Evolutionary conservation across 1,140 invertebrate species (phyloP).

Genomic region (Probaryconus sp.): DNA sequence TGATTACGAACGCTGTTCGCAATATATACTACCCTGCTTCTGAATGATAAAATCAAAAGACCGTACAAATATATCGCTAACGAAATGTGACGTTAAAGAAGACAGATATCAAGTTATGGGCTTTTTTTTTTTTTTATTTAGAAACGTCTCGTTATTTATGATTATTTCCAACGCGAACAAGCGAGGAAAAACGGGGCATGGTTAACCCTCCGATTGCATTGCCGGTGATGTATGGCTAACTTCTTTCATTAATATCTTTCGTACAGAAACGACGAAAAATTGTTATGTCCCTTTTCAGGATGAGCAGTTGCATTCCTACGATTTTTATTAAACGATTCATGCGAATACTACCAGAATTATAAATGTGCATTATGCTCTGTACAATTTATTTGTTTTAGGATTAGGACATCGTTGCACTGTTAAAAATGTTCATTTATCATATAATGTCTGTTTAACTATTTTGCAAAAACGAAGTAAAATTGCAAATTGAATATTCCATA

Average conservation of each 20-base stretch:
- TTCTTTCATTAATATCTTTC: constrained; percentile 48
- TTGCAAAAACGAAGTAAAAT: no score
- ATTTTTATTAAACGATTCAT: constrained; percentile 15
- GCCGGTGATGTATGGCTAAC: constrained; percentile 50
- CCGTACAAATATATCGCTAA: not conserved
- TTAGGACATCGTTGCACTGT: no score
- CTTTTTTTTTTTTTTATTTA: constrained; percentile 37
- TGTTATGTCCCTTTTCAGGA: constrained; percentile 33
- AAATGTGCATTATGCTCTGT: not conserved
- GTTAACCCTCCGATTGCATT: constrained; percentile 48
- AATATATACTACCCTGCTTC: no score
- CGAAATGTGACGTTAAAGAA: constrained; percentile 38
- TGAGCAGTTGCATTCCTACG: constrained; percentile 18
- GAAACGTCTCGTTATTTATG: constrained; percentile 50
- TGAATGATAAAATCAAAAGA: constrained; percentile 21
- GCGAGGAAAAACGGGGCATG: constrained; percentile 32
- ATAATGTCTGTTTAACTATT: no score
- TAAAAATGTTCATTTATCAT: no score
- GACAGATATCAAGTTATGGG: constrained; percentile 45
- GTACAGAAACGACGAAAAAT: constrained; percentile 40
- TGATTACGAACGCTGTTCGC: no score
- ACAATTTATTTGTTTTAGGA: no score
- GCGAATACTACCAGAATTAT: not conserved
- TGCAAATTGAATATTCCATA: no score
- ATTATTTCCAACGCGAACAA: constrained; percentile 43